Percentiles rank a stretch among this genome's conserved stretches.
phyloP scores from a whole-genome alignment of 2,797 vertebrate species.

The Sphaeramia orbicularis region DNA sequence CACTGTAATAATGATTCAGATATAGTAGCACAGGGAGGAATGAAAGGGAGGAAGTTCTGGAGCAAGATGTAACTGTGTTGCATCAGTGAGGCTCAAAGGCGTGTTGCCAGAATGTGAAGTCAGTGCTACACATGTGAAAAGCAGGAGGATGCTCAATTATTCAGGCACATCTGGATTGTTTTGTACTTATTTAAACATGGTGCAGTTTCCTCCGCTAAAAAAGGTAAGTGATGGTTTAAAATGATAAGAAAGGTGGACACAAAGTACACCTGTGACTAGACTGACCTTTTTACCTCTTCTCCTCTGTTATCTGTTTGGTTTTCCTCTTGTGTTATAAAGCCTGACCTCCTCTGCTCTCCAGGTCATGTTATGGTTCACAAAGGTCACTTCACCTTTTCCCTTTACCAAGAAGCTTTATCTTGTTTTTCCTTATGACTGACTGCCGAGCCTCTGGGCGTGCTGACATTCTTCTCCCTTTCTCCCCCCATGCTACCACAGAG shows the following conservation, averaged over 20 bases:
- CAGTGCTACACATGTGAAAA: not conserved
- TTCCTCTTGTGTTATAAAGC: constrained; percentile 63
- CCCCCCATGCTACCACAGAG: constrained; percentile 52
- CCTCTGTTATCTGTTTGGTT: constrained; percentile 63
- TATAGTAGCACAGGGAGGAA: constrained; percentile 1
- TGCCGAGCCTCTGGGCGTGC: constrained; percentile 58
- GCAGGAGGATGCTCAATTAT: not conserved
- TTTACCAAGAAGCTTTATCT: constrained; percentile 67
- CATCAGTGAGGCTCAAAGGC: constrained; percentile 37
- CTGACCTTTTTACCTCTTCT: constrained; percentile 75
- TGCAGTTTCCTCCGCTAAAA: constrained; percentile 34
- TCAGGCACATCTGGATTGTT: not conserved
- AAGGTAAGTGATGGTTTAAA: constrained; percentile 29
- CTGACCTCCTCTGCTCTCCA: constrained; percentile 69
- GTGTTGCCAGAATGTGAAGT: not conserved
- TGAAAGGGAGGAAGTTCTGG: constrained; percentile 15
- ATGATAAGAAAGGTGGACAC: constrained; percentile 24
- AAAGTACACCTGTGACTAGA: constrained; percentile 21
- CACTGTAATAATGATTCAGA: constrained; percentile 11
- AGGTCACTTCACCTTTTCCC: constrained; percentile 59
- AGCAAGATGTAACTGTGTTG: constrained; percentile 33
- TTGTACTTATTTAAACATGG: constrained; percentile 1
- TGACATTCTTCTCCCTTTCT: constrained; percentile 61
- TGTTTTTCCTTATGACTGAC: constrained; percentile 64
- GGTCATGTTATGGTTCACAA: constrained; percentile 74